Conservation (phyloP, 2,113 vertebrate species). For the Cephalopholis sonnerati region DNA sequence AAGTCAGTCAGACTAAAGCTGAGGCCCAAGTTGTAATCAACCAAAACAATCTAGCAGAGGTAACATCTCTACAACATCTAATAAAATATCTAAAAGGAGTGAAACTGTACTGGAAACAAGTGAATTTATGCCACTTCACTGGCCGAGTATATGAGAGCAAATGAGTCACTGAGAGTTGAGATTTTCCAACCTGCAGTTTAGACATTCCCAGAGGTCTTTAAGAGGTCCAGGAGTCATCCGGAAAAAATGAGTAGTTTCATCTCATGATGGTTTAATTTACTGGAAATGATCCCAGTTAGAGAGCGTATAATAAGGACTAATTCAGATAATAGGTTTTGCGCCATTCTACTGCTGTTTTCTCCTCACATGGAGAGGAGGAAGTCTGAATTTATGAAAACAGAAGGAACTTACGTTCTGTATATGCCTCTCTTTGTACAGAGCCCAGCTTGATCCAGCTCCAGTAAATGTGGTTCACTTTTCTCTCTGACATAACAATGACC, state of each 20-base stretch:
- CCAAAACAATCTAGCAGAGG: neutral
- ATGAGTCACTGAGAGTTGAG: neutral
- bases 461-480: neutral
- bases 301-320: slow-evolving; percentile 27
- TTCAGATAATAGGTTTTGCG: slow-evolving; percentile 38
- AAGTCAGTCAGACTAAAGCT: neutral
- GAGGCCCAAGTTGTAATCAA: neutral
- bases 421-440: too few relatives aligned
- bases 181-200: neutral
- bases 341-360: slow-evolving; percentile 17
- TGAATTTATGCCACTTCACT: neutral
- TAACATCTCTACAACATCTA: neutral
- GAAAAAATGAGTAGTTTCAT: slow-evolving; percentile 30
- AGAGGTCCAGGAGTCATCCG: neutral
- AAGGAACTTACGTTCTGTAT: too few relatives aligned
- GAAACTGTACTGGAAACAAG: too few relatives aligned
- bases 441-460: too few relatives aligned
- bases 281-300: slow-evolving; percentile 31
- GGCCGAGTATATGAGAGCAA: neutral
- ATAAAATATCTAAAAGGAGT: neutral
- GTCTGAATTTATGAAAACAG: neutral
- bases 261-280: slow-evolving; percentile 27
- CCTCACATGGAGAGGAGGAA: slow-evolving; percentile 28
- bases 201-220: neutral
- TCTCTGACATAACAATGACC: too few relatives aligned